Base-by-base conservation (phyloP, 2,888 invertebrate species). In the Drosophila seclusa region DNA sequence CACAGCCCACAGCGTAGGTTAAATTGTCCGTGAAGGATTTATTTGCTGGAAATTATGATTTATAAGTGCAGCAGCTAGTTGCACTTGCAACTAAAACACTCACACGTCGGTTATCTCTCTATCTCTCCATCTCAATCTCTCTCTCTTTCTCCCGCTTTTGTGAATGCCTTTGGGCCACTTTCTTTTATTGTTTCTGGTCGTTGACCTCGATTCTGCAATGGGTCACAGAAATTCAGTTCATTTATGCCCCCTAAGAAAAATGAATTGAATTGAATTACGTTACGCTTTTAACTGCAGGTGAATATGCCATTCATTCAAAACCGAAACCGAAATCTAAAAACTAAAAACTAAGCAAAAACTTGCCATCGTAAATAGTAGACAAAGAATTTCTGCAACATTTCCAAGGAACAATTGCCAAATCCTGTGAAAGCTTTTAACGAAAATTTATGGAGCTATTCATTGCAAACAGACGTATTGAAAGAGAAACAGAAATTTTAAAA, bases 1-100 rank as follows among this genome's bases (percentile, higher is more conserved):
- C 60, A 45, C 49, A 21, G 42, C 58, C 75, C 68, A 68, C 61
- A 75, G 70, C 68, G 63, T 68, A 72, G 75, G 87, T 86, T 88
- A 77, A 87, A 87, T 87, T 86, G 88, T 74, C 86, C 86, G 80
- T 86, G 76, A 83, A 88, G 84, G 87, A 87, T 87, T 87, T 87
- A 87, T 87, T 83, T 84, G 83, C 82, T 84, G 68, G 80, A 83
- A 86, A 88, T 87, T 87, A 87, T 87, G 87, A 87, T 87, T 87
- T 87, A 87, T 87, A 87, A 87, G 87, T 73, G 78, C 71, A 83
- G 67, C 78, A 76, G 87, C 76, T 82, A 86, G 79, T 68, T 68
- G 73, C 79, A 74, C 69, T 76, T 74, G 61, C 74, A 71, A 55
- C 74, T 57, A 55, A 66, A 71, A 74, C 58, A 69, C 73, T 58